Evolutionary conservation across 2,888 invertebrate species (phyloP).

Genomic region (Ornithoptera alexandrae): DNA sequence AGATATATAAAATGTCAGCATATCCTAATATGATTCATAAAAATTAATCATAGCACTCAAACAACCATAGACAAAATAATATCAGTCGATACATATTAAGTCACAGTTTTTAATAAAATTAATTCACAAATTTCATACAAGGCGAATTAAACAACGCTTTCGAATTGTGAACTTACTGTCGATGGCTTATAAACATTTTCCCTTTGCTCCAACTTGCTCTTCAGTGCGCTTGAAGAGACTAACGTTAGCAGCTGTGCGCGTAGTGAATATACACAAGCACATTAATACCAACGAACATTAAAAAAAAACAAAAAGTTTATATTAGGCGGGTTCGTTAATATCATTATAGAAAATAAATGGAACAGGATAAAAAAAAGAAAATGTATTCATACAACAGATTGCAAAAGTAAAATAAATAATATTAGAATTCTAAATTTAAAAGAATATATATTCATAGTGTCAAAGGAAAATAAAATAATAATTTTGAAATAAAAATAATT

Average conservation of each 20-base stretch:
- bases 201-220: constrained; percentile 46
- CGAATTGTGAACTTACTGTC: constrained; percentile 56
- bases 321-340: constrained; percentile 14
- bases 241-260: constrained; percentile 66
- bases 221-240: constrained; percentile 60
- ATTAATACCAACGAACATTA: constrained; percentile 33
- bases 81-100: too few relatives aligned
- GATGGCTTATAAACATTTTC: constrained; percentile 50
- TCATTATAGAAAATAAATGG: neutral
- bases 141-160: constrained; percentile 10
- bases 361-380: neutral
- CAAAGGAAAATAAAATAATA: too few relatives aligned
- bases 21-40: too few relatives aligned
- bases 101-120: too few relatives aligned
- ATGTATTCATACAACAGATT: neutral
- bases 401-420: neutral
- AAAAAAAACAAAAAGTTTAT: constrained; percentile 1
- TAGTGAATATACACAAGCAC: constrained; percentile 51
- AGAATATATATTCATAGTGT: too few relatives aligned
- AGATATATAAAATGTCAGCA: too few relatives aligned
- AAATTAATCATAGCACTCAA: too few relatives aligned
- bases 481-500: too few relatives aligned
- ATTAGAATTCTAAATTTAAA: too few relatives aligned
- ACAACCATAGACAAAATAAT: too few relatives aligned
- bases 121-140: constrained; percentile 10